Conservation (phyloP, 2,113 vertebrate genomes). For the Salvelinus fontinalis region DNA sequence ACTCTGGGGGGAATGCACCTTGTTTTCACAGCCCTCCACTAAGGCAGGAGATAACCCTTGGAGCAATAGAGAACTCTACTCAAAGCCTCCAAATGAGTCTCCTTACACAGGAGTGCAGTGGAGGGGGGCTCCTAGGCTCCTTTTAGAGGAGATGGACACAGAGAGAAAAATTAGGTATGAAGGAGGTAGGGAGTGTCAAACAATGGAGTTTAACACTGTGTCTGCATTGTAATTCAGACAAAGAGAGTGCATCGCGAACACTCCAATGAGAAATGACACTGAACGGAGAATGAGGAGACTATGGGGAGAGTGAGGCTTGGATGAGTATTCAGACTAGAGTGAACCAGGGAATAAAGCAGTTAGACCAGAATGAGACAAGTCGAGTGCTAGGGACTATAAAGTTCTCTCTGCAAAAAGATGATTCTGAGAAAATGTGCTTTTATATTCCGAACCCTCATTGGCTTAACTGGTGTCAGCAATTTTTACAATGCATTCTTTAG, state of each 20-base stretch:
- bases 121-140: slow-evolving; percentile 19
- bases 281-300: background rate
- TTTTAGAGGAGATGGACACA: slow-evolving; percentile 24
- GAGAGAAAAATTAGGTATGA: slow-evolving; percentile 16
- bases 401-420: too few relatives aligned
- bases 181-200: slow-evolving; percentile 42
- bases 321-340: background rate
- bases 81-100: slow-evolving; percentile 50
- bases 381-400: too few relatives aligned
- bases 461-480: too few relatives aligned
- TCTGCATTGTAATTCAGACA: slow-evolving; percentile 40
- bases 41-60: slow-evolving; percentile 20
- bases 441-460: too few relatives aligned
- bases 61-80: slow-evolving; percentile 26
- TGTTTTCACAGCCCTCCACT: slow-evolving; percentile 13
- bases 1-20: slow-evolving; percentile 31
- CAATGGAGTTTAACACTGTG: slow-evolving; percentile 29
- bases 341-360: background rate
- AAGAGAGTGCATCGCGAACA: background rate
- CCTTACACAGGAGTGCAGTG: slow-evolving; percentile 22
- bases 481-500: too few relatives aligned
- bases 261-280: background rate
- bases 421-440: too few relatives aligned
- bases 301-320: slow-evolving; percentile 19
- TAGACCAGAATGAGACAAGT: too few relatives aligned